A percentile compares a stretch with the other conserved stretches of the same genome.
phyloP scores from a whole-genome alignment of 2,113 vertebrate species.

The Pygoscelis adeliae region DNA sequence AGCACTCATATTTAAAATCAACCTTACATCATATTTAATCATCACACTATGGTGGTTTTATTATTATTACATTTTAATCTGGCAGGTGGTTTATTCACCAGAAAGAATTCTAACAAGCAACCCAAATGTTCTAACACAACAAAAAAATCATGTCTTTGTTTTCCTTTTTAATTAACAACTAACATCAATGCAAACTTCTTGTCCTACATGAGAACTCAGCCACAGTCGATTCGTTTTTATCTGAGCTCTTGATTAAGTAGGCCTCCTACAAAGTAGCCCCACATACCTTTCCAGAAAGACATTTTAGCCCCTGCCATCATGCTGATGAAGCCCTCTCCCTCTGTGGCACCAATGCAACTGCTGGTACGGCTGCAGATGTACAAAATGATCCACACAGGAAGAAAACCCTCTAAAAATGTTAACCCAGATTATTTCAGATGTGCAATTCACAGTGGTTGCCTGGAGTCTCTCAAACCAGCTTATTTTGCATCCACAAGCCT shows the following conservation, averaged over 20 bases:
- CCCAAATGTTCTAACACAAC: background rate
- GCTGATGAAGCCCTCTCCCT: background rate
- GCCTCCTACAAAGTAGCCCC: background rate
- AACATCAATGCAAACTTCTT: background rate
- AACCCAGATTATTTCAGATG: background rate
- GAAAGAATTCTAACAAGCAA: background rate
- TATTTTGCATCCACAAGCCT: background rate
- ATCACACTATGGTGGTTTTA: background rate
- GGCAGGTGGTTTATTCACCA: background rate
- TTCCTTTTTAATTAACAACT: background rate
- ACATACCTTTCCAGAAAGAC: background rate
- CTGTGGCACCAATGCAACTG: background rate
- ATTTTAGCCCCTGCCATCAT: background rate
- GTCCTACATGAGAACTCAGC: background rate
- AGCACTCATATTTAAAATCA: background rate
- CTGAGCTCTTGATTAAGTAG: background rate
- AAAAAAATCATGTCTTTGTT: background rate
- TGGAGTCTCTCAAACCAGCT: background rate
- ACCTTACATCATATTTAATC: background rate
- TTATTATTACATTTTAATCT: background rate
- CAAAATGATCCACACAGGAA: background rate
- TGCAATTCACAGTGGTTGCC: background rate
- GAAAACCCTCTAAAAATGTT: background rate
- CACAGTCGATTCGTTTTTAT: background rate
- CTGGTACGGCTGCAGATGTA: background rate